Evolutionary conservation across 2,113 vertebrate genomes (phyloP).

Genomic region (Cromileptes altivelis): DNA sequence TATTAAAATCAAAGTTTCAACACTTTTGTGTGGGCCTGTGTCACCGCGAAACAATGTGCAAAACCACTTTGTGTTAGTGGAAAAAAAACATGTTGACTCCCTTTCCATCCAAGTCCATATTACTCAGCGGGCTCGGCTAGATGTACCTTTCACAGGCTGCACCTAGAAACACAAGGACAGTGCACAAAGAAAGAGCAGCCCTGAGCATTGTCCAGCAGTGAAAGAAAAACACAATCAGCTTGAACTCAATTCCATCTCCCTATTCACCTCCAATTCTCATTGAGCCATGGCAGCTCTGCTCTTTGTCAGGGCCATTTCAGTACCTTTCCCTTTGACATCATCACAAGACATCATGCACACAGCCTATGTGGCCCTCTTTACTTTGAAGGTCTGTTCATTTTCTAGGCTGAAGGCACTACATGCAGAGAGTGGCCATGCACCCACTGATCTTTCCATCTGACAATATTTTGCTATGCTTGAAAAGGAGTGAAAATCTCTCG

Average conservation of each 20-base stretch:
- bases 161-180: slow-evolving; percentile 47
- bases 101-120: slow-evolving; percentile 28
- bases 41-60: slow-evolving; percentile 20
- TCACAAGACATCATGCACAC: slow-evolving; percentile 32
- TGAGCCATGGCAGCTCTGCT: slow-evolving; percentile 70
- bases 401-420: slow-evolving; percentile 43
- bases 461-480: slow-evolving; percentile 14
- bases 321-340: slow-evolving; percentile 65
- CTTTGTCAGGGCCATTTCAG: slow-evolving; percentile 72
- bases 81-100: background rate
- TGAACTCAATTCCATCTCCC: slow-evolving; percentile 57
- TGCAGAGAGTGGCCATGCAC: slow-evolving; percentile 21
- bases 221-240: slow-evolving; percentile 42
- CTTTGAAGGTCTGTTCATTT: slow-evolving; percentile 72
- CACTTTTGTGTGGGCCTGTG: slow-evolving; percentile 20
- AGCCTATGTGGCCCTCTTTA: slow-evolving; percentile 55
- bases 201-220: slow-evolving; percentile 62
- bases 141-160: slow-evolving; percentile 50
- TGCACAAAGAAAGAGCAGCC: slow-evolving; percentile 50
- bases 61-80: slow-evolving; percentile 20
- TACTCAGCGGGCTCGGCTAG: slow-evolving; percentile 18
- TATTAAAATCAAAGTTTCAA: slow-evolving; percentile 24
- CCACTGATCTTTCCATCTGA: slow-evolving; percentile 24
- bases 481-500: background rate
- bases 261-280: slow-evolving; percentile 63